Evolutionary conservation across 2,797 vertebrate genomes (phyloP), one percentile per base, ranked within the genome.

Genomic region (Tragopan temminckii): DNA sequence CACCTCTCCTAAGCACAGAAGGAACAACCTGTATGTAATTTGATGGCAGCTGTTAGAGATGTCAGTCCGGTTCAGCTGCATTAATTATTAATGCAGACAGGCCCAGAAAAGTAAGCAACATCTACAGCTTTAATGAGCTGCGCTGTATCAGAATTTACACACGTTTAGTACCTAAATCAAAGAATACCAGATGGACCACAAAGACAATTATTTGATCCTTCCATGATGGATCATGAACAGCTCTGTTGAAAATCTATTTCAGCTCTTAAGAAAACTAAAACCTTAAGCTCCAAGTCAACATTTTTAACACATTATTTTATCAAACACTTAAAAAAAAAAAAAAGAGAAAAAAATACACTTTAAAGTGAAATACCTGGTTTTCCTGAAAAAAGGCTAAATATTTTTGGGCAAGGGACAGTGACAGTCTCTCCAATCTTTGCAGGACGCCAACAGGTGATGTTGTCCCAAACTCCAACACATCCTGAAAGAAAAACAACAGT

Each of bases 381-480:
- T 50, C 97, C 98, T 66, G 98, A 98, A 35, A 98, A 94, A 21
- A 95, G 77, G 92, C 94, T 98, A 55, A 99, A 98, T 72, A 98
- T 85, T 76, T 97, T 95, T 12, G 99, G 99, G 74, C 99, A 99
- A 16, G 98, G 97, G 78, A 99, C 97, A 10, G 98, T 99, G 96
- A 99, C 95, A 0, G 98, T 98, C 89, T 99, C 97, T 69, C 98
- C 98, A 9, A 98, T 42, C 55, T 97, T 98, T 0, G 98, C 98
- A 31, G 96, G 96, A 42, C 94, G 97, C 99, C 99, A 99, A 74
- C 99, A 99, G 0, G 99, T 98, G 12, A 99, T 97, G 94, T 98
- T 99, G 97, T 99, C 99, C 99, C 99, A 99, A 6, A 94, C 20
- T 69, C 98, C 99, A 90, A 88, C 96, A 96, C 99, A 99, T 29